phyloP scores from a whole-genome alignment of 2,113 vertebrate genomes.

The Thunnus maccoyii region DNA sequence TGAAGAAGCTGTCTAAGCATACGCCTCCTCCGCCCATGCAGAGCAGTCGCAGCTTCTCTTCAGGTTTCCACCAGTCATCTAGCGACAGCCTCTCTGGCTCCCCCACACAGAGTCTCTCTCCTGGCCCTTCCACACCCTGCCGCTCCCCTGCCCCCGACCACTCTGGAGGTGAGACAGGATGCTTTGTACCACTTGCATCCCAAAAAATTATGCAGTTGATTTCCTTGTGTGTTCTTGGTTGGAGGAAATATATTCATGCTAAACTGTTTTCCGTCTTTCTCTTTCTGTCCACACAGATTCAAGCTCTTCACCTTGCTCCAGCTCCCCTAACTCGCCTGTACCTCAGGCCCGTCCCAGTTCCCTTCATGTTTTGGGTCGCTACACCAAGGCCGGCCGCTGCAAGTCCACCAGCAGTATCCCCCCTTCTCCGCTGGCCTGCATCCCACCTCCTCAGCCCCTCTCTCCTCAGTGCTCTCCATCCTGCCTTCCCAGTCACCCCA shows the following conservation, averaged over 20 bases:
- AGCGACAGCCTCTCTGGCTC: conserved; percentile 94
- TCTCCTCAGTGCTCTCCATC: conserved; percentile 91
- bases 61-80: conserved; percentile 93
- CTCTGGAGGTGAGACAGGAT: conserved; percentile 83
- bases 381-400: conserved; percentile 90
- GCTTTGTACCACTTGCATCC: neutral
- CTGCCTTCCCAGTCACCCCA: conserved; percentile 85
- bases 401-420: conserved; percentile 96
- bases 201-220: neutral
- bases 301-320: conserved; percentile 92
- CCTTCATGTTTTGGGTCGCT: conserved; percentile 92
- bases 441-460: conserved; percentile 88
- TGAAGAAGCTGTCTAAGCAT: conserved; percentile 95
- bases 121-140: conserved; percentile 89
- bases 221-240: neutral
- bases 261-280: conserved; percentile 20
- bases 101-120: conserved; percentile 92
- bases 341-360: conserved; percentile 94
- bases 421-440: conserved; percentile 93
- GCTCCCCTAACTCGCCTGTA: conserved; percentile 92
- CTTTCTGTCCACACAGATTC: conserved; percentile 83
- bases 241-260: neutral
- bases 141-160: conserved; percentile 90
- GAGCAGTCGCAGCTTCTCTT: conserved; percentile 94
- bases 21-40: conserved; percentile 86